Evolutionary conservation across 2,797 vertebrate species (phyloP).

Genomic region (Hippoglossus hippoglossus): DNA sequence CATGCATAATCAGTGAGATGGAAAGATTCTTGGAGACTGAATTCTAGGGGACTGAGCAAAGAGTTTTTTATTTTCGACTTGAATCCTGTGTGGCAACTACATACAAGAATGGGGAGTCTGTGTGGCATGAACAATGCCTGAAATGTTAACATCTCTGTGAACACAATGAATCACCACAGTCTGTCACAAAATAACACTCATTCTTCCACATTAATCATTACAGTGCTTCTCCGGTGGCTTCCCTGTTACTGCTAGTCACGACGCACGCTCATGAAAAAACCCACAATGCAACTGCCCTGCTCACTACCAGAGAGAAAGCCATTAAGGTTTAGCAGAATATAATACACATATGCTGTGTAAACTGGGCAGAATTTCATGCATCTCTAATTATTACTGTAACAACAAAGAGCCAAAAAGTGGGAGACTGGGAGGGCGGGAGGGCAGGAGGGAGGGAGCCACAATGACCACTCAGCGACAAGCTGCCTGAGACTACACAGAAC

Average conservation of each 20-base stretch:
- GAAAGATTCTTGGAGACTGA: slow-evolving; percentile 60
- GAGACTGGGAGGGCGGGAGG: slow-evolving; percentile 37
- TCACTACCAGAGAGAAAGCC: slow-evolving; percentile 24
- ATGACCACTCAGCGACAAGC: slow-evolving; percentile 82
- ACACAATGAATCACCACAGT: slow-evolving; percentile 72
- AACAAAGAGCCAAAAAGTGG: slow-evolving; percentile 41
- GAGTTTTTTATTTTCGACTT: slow-evolving; percentile 23
- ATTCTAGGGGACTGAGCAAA: slow-evolving; percentile 45
- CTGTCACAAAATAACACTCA: slow-evolving; percentile 50
- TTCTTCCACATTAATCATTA: slow-evolving; percentile 73
- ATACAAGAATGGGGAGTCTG: slow-evolving; percentile 61
- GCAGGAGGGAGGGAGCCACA: slow-evolving; percentile 61
- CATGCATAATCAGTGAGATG: slow-evolving; percentile 64
- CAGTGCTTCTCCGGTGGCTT: slow-evolving; percentile 63
- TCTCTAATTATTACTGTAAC: slow-evolving; percentile 61
- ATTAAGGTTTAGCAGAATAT: slow-evolving; percentile 37
- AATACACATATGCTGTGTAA: slow-evolving; percentile 35
- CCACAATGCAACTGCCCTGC: slow-evolving; percentile 47
- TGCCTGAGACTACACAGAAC: slow-evolving; percentile 76
- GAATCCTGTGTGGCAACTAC: slow-evolving; percentile 39
- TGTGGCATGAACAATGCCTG: slow-evolving; percentile 69
- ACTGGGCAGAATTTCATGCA: slow-evolving; percentile 55
- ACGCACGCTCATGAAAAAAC: slow-evolving; percentile 57
- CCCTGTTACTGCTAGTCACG: slow-evolving; percentile 72
- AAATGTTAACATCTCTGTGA: slow-evolving; percentile 67